Evolutionary conservation across 2,113 vertebrate species (phyloP).

Genomic region (Mugil cephalus): DNA sequence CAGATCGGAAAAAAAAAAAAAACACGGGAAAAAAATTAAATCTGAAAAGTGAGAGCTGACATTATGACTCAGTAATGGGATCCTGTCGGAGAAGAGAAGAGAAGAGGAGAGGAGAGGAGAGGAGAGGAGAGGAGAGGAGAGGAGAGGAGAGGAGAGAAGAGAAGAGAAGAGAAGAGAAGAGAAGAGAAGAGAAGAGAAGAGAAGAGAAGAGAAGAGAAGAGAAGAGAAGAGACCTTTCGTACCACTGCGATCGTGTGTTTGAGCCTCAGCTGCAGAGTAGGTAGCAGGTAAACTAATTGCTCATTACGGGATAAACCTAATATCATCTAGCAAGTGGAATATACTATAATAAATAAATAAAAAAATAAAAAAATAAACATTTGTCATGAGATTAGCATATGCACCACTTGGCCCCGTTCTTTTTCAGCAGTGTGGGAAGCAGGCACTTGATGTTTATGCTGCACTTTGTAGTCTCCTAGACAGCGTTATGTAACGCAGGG

Average conservation of each 20-base stretch:
- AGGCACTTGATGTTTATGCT: conserved; percentile 32
- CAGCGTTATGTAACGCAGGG: conserved; percentile 40
- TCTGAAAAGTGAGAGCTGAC: conserved; percentile 45
- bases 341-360: conserved; percentile 10
- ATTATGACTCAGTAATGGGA: conserved; percentile 24
- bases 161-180: too few species aligned
- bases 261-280: not conserved
- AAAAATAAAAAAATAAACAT: not conserved
- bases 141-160: too few species aligned
- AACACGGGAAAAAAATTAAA: conserved; percentile 52
- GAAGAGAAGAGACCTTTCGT: not conserved
- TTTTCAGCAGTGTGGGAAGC: conserved; percentile 26
- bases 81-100: not conserved
- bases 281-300: not conserved
- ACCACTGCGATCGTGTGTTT: too few species aligned
- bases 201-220: not conserved
- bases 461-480: conserved; percentile 40
- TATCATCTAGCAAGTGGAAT: not conserved
- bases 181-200: not conserved
- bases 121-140: not conserved
- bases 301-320: conserved; percentile 8
- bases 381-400: conserved; percentile 25
- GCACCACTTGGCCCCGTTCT: not conserved
- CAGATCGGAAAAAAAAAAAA: conserved; percentile 62
- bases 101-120: not conserved